phyloP scores from a whole-genome alignment of 2,113 vertebrate species.

The Micronycteris hirsuta region DNA sequence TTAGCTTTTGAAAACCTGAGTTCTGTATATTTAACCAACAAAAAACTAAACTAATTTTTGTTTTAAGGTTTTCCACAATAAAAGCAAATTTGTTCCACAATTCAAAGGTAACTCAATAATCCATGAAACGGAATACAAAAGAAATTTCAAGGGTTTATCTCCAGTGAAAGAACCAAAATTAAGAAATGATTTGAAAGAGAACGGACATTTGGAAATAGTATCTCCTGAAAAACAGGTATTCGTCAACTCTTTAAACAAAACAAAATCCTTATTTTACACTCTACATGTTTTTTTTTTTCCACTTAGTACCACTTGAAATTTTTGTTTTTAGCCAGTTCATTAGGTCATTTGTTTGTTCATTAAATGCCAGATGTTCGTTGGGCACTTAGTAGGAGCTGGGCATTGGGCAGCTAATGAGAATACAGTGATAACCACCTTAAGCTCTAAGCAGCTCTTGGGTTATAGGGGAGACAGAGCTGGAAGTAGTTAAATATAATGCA shows the following conservation, averaged over 20 bases:
- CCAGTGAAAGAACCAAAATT: constrained; percentile 76
- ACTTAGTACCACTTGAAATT: not conserved
- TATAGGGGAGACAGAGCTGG: not conserved
- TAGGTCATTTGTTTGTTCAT: not conserved
- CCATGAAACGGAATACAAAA: constrained; percentile 82
- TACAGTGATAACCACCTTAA: not conserved
- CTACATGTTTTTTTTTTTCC: not conserved
- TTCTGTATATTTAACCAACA: constrained; percentile 21
- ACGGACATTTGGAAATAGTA: constrained; percentile 56
- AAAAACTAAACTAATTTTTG: constrained; percentile 45
- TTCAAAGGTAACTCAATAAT: constrained; percentile 76
- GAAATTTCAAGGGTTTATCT: constrained; percentile 79
- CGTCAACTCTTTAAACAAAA: not conserved
- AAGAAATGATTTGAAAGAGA: constrained; percentile 75
- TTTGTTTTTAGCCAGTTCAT: not conserved
- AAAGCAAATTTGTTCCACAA: constrained; percentile 74
- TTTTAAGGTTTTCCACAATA: constrained; percentile 81
- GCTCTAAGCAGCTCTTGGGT: not conserved
- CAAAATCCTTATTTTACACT: not conserved
- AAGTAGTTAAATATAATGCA: not conserved
- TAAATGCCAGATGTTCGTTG: not conserved
- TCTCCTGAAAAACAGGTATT: constrained; percentile 73
- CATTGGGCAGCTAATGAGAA: not conserved
- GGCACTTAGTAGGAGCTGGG: not conserved
- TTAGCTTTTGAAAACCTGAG: not conserved